A percentile compares a stretch with the other conserved stretches of the same genome.
phyloP scores from a whole-genome alignment of 2,888 invertebrate species.

The Calameuta idolon region DNA sequence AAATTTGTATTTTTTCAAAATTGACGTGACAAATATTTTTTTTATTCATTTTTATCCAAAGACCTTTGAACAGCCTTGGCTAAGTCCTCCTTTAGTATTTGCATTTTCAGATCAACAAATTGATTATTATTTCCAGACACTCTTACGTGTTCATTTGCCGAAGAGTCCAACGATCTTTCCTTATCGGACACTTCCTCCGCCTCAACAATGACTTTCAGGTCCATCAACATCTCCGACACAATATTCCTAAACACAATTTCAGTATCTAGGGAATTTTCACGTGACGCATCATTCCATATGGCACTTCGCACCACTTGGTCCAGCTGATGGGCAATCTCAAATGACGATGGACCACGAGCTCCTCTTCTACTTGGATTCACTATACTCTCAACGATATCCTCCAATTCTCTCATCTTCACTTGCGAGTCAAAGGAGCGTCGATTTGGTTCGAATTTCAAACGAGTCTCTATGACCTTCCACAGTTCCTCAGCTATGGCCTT shows the following conservation, averaged over 20 bases:
- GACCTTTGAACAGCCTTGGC: neutral
- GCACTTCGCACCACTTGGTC: slow-evolving; percentile 35
- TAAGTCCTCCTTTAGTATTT: neutral
- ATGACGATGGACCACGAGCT: slow-evolving; percentile 18
- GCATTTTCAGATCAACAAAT: neutral
- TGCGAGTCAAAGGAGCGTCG: neutral
- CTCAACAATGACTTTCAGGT: slow-evolving; percentile 20
- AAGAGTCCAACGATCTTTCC: neutral
- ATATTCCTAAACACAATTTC: slow-evolving; percentile 37
- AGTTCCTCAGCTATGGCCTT: slow-evolving; percentile 43
- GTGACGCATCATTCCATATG: slow-evolving; percentile 18
- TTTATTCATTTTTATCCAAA: neutral
- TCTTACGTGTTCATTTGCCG: neutral
- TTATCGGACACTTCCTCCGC: neutral
- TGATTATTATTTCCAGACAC: neutral
- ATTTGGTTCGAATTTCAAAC: slow-evolving; percentile 19
- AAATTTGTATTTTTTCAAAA: neutral
- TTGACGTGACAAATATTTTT: neutral
- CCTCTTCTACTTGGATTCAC: slow-evolving; percentile 35
- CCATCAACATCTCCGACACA: slow-evolving; percentile 36
- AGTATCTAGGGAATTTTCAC: slow-evolving; percentile 25
- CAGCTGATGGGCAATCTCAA: slow-evolving; percentile 32
- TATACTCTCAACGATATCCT: slow-evolving; percentile 33
- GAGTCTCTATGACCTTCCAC: slow-evolving; percentile 38
- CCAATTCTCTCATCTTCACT: slow-evolving; percentile 25